A percentile compares a stretch with the other conserved stretches of the same genome.
Conservation (phyloP, 2,797 vertebrate genomes). For the Pantherophis vulpinus region DNA sequence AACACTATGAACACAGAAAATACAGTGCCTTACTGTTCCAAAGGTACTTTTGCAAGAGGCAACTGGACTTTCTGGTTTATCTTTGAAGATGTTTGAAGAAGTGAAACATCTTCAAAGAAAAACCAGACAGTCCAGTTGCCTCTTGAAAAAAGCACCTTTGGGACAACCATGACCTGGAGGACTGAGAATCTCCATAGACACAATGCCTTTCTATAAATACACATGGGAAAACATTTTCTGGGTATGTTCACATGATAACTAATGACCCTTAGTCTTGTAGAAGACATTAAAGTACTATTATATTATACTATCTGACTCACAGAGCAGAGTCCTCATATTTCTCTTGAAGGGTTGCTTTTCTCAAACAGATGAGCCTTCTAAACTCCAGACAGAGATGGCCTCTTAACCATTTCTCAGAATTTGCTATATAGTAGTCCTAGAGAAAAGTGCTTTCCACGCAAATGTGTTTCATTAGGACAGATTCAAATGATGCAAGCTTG, state of each 20-base stretch:
- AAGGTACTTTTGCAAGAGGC: no score
- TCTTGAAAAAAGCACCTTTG: no score
- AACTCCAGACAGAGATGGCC: slow-evolving; percentile 13
- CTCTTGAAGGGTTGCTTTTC: slow-evolving; percentile 35
- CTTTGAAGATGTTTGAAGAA: no score
- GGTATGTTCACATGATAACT: slow-evolving; percentile 60
- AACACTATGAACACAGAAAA: slow-evolving; percentile 33
- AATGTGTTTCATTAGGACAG: background rate
- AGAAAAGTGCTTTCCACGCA: background rate
- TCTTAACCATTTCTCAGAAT: background rate
- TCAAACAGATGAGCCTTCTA: slow-evolving; percentile 51
- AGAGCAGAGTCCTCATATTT: slow-evolving; percentile 33
- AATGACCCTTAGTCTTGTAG: slow-evolving; percentile 51
- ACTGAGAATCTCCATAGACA: background rate
- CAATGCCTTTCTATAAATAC: slow-evolving; percentile 28
- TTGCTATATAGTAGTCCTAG: background rate
- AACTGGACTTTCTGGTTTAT: no score
- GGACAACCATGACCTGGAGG: no score
- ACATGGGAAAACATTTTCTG: slow-evolving; percentile 49
- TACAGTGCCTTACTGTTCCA: slow-evolving; percentile 1
- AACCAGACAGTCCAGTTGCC: no score
- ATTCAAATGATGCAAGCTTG: background rate
- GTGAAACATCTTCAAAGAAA: no score
- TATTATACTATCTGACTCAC: slow-evolving; percentile 56
- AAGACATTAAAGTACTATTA: slow-evolving; percentile 61